Evolutionary conservation across 2,797 vertebrate genomes (phyloP), one percentile per base, ranked within the genome.

Genomic region (Pseudochirops corinnae): DNA sequence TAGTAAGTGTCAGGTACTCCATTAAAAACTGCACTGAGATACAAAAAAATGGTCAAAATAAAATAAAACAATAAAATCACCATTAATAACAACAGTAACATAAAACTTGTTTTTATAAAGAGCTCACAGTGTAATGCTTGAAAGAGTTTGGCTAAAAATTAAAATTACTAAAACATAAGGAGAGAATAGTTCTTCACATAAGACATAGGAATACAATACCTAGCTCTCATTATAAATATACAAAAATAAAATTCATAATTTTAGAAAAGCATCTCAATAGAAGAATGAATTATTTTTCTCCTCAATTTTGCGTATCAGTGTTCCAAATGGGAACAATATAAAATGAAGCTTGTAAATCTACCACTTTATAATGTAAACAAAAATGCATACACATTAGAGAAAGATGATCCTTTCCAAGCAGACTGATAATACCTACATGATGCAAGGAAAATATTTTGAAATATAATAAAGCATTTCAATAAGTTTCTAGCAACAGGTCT

Each of bases 131-230:
- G 2, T 46, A 82, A 46, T 82, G 21, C 26, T 11, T 46, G 21
- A 82, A 82, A 21, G n/a, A 82, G n/a, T 39, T 98, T 97, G 97
- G 97, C 97, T 98, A 98, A 96, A 97, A 96, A 97, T 97, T 97
- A 57, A 96, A 97, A 97, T 97, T 92, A 98, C 97, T 98, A 97
- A 97, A 98, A 98, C 3, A 97, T 97, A 96, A 97, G 96, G 94
- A 97, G 96, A 96, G 96, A 97, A 97, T 92, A 96, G 33, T 97
- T 97, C 94, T 96, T 97, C 94, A 97, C 95, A 96, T 56, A 97
- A 67, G 90, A 95, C 97, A 94, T 82, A 58, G 87, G 92, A 18
- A 74, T 74, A 5, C 14, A 97, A 97, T 96, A 98, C 97, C 97
- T 97, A 97, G 97, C 95, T 98, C 92, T 97, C 98, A 93, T 92